Conservation (phyloP, 1,140 invertebrate genomes). For the Drosophila varians region DNA sequence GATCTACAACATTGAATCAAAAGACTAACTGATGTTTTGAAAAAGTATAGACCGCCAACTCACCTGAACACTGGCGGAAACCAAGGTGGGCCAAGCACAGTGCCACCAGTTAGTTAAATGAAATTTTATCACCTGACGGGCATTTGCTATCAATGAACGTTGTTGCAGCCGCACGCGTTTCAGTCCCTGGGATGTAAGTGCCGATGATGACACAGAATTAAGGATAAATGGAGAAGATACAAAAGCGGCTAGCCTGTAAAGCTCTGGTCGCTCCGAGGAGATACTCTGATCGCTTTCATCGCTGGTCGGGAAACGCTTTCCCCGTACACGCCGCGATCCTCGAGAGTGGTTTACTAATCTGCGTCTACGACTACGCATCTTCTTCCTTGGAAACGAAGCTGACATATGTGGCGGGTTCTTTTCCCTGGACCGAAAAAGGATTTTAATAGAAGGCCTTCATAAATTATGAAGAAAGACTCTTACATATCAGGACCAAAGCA, state of each 20-base stretch:
- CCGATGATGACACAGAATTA: background rate
- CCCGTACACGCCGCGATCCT: background rate
- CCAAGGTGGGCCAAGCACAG: background rate
- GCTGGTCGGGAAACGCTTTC: background rate
- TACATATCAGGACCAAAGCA: conserved; percentile 9
- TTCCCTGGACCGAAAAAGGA: background rate
- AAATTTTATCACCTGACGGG: background rate
- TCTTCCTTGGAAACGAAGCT: background rate
- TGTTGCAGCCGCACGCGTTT: background rate
- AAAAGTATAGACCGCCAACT: background rate
- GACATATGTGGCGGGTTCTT: background rate
- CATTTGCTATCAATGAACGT: conserved; percentile 35
- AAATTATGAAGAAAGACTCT: too few species aligned
- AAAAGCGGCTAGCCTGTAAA: background rate
- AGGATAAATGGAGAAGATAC: background rate
- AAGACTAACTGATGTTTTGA: background rate
- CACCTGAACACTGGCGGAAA: background rate
- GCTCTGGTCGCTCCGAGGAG: background rate
- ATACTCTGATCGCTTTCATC: conserved; percentile 10
- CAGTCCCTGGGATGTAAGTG: background rate
- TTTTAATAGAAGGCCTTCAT: background rate
- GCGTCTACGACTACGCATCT: background rate
- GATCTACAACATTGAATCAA: background rate
- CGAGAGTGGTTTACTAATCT: background rate
- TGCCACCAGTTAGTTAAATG: conserved; percentile 6